phyloP scores from a whole-genome alignment of 2,113 vertebrate genomes.

The Bambusicola thoracicus region DNA sequence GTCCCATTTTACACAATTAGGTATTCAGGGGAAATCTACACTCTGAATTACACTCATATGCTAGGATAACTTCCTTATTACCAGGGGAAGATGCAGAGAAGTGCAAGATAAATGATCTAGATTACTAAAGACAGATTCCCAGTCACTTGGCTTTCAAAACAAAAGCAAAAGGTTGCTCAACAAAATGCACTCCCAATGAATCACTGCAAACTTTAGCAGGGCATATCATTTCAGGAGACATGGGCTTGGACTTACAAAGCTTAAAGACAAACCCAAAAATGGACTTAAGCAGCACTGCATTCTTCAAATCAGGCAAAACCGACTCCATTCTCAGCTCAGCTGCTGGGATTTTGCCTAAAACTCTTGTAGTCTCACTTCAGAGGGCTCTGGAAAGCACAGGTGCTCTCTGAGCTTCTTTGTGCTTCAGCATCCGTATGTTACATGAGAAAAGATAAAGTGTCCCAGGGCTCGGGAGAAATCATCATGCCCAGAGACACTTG shows the following conservation, averaged over 20 bases:
- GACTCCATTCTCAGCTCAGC: background rate
- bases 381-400: background rate
- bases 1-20: background rate
- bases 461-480: background rate
- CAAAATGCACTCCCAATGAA: conserved; percentile 4
- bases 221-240: background rate
- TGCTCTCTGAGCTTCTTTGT: conserved; percentile 37
- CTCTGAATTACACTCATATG: background rate
- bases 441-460: background rate
- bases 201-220: conserved; percentile 28
- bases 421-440: background rate
- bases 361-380: background rate
- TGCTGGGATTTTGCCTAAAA: background rate
- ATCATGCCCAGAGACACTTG: background rate
- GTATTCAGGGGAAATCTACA: background rate
- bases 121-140: conserved; percentile 14
- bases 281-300: background rate
- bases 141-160: conserved; percentile 35
- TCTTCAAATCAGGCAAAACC: background rate
- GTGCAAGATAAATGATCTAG: conserved; percentile 16
- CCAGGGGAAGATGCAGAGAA: background rate
- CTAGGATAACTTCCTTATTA: conserved; percentile 37
- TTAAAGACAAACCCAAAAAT: background rate
- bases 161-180: conserved; percentile 45
- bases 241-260: background rate